Evolutionary conservation across 2,113 vertebrate genomes (phyloP).

Genomic region (Anguilla japonica): DNA sequence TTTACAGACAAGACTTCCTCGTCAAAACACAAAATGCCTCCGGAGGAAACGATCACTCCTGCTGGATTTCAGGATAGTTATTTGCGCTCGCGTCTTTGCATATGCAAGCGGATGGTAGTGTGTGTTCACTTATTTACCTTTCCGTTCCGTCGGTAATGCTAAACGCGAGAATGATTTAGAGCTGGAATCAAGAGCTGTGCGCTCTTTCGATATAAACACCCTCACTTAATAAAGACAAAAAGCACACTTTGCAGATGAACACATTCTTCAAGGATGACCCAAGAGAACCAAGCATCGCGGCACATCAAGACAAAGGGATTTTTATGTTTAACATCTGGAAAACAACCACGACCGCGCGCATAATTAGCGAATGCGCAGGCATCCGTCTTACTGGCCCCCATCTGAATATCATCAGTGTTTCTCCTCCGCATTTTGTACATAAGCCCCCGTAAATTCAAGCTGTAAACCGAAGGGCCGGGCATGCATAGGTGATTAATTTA

Average conservation of each 20-base stretch:
- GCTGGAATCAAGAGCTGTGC: background rate
- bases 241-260: slow-evolving; percentile 11
- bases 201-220: background rate
- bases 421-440: slow-evolving; percentile 37
- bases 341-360: slow-evolving; percentile 34
- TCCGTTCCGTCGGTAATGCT: background rate
- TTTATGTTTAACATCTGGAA: slow-evolving; percentile 44
- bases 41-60: background rate
- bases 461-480: slow-evolving; percentile 48
- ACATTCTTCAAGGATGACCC: slow-evolving; percentile 18
- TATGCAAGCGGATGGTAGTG: background rate
- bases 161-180: background rate
- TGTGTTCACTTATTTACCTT: background rate
- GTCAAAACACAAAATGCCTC: background rate
- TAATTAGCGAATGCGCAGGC: slow-evolving; percentile 37
- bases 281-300: slow-evolving; percentile 26
- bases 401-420: slow-evolving; percentile 35
- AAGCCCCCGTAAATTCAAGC: slow-evolving; percentile 40
- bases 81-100: background rate
- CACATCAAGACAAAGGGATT: slow-evolving; percentile 27
- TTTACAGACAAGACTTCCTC: background rate
- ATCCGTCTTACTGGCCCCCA: slow-evolving; percentile 34
- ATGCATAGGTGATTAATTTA: slow-evolving; percentile 56
- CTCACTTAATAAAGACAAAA: background rate
- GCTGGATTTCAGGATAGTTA: background rate